Base-by-base conservation (phyloP, 2,113 vertebrate genomes). In the Xenus cinereus region DNA sequence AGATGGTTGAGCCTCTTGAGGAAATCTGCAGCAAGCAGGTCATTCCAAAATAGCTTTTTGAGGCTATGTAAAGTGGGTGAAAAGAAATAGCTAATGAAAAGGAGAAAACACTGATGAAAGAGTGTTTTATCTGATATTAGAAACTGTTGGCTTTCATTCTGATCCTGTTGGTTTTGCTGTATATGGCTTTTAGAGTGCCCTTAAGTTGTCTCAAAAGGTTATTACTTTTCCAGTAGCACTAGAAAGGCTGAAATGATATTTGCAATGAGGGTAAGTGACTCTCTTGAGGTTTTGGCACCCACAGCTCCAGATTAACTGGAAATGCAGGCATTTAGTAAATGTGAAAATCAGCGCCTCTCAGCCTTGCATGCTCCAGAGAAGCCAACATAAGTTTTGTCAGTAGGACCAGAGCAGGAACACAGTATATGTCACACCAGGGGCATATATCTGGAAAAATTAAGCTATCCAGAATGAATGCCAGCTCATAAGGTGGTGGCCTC, bases 261-360 rank as follows among this genome's bases (percentile, higher is more conserved):
- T 95, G 50, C 63, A 77, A 10, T 50, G 67, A 92, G 66, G 35
- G 62, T 90, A 89, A 92, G 56, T 76, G 92, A 82, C 67, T 95
- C 83, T 92, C 74, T 85, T 91, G 87, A 89, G 84, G 91, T 91
- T 97, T 94, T 94, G 62, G 92, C 84, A 94, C 81, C 69, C 74
- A 87, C 53, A 79, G 32, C 62, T 82, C 66, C 62, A 89, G 81
- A 73, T 59, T 87, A 92, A 92, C 73, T 89, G 87, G 69, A 95
- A 95, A 82, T 54, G 41, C 35, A 78, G 53, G 22, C 79, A 73
- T 85, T 85, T 60, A 88, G 68, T 93, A 84, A 90, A 90, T 64
- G 35, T 82, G 88, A 94, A 96, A 92, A 87, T 87, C 68, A 50
- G 73, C 53, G 39, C 37, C 69, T 93, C 66, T 91, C 2, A 5